Evolutionary conservation across 2,888 invertebrate genomes (phyloP), one percentile per base, ranked within the genome.

Genomic region (Orthonevra nobilis): DNA sequence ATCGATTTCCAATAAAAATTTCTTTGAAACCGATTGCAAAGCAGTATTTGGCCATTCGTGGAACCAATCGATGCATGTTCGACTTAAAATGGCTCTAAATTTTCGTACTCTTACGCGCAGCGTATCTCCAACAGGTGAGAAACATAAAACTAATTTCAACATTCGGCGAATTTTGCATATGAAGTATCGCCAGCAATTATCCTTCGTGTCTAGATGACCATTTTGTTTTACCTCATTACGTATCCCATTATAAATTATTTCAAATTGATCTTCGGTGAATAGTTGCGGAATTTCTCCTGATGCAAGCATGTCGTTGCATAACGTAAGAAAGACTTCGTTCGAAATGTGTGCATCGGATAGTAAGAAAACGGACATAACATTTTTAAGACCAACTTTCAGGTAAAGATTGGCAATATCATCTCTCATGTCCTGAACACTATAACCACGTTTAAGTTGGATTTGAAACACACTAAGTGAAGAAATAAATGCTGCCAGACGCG

Each of bases 41-140:
- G 98, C 98, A 85, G 96, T 94, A 84, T 92, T 92, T 1, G 98
- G 98, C 98, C 98, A 98, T 86, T 97, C 96, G 86, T 98, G 97
- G 89, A 98, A 98, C 98, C 98, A 98, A 88, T 98, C 94, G 82
- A 98, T 97, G 42, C 95, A 92, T 0, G 97, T 96, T 85, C 96
- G 96, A 89, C 96, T 98, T 23, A 96, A 94, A 38, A 98, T 90
- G 0, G 98, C 97, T 0, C 98, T 98, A 89, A 98, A 98, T 88
- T 97, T 97, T 56, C 98, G 91, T 6, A 95, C 94, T 69, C 98
- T 91, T 14, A 96, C 91, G 52, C 98, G 90, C 26, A 98, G 90
- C 0, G 96, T 97, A 5, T 94, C 93, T 0, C 98, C 98, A 66
- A 98, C 98, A 0, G 98, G 98, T 0, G 98, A 98, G 89, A 98